Evolutionary conservation across 2,113 vertebrate species (phyloP).

Genomic region (Naja naja): DNA sequence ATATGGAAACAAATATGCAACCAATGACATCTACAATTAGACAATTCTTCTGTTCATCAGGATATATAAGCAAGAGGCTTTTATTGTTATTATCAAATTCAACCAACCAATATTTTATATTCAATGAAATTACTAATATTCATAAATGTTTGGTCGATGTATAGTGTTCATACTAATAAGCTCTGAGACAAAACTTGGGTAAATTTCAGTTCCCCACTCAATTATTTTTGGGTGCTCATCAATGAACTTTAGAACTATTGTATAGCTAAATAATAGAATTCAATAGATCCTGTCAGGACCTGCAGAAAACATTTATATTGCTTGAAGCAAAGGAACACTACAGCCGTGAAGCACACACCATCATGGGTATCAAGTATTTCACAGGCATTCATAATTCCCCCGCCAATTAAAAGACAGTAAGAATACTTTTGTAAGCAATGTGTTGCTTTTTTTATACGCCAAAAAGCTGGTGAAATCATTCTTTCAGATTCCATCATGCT

Average conservation of each 20-base stretch:
- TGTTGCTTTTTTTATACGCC: background rate
- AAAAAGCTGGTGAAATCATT: background rate
- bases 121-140: background rate
- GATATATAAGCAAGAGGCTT: background rate
- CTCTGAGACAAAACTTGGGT: background rate
- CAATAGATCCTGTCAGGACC: background rate
- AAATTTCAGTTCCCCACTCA: background rate
- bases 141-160: background rate
- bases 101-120: background rate
- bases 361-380: background rate
- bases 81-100: background rate
- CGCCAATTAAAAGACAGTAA: background rate
- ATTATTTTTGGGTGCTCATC: background rate
- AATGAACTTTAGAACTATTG: background rate
- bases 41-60: background rate
- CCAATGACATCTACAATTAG: background rate
- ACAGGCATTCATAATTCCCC: background rate
- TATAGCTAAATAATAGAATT: background rate
- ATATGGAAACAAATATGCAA: background rate
- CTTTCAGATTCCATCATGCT: background rate
- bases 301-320: background rate
- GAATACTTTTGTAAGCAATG: background rate
- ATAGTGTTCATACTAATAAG: background rate
- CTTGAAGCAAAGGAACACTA: background rate
- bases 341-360: background rate